Evolutionary conservation across 2,888 invertebrate species (phyloP), one percentile per base, ranked within the genome.

Genomic region (Drosophila kambysellisi): DNA sequence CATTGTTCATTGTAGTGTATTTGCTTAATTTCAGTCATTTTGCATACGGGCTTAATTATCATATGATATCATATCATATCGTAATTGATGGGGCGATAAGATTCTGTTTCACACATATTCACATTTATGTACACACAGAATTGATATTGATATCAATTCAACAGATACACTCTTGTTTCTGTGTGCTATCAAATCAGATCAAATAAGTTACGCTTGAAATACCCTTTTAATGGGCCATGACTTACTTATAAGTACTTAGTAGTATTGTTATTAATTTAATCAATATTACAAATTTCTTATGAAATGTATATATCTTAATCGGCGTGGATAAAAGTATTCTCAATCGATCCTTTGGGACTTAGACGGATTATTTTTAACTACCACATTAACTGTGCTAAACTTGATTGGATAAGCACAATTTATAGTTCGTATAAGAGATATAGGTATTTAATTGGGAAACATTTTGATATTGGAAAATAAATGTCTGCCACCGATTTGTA

Each of bases 81-180:
- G 88, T 78, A 86, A 86, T 86, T 86, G 87, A 88, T 90, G 75
- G 57, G 57, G 70, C 60, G 86, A 79, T 79, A 79, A 79, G 73
- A 69, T 32, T 48, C 41, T 4, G 8, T 32, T 37, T 51, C 15
- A 17, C 8, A 32, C 46, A 63, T 59, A n/a, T 35, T 37, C 8
- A 37, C 15, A 20, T n/a, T 9, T 33, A 25, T 29, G 35, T 43
- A 48, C 57, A n/a, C 37, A 48, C 37, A 53, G 56, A 68, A 48
- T 33, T 39, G 50, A 52, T 59, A 77, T 70, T 58, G 64, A 64
- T 79, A 75, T 79, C 76, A 76, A 79, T 79, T 64, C 52, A 59
- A 48, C 1, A 32, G 5, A 46, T 32, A 52, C 30, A 52, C 12
- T 5, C n/a, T 29, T 46, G 37, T 39, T 46, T 66, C n/a, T 73